These are phyloP conservation scores for Ichneumoninae sp. DNA, from an alignment of 2,888 invertebrate genomes.

Conservation along the genomic window DNA sequence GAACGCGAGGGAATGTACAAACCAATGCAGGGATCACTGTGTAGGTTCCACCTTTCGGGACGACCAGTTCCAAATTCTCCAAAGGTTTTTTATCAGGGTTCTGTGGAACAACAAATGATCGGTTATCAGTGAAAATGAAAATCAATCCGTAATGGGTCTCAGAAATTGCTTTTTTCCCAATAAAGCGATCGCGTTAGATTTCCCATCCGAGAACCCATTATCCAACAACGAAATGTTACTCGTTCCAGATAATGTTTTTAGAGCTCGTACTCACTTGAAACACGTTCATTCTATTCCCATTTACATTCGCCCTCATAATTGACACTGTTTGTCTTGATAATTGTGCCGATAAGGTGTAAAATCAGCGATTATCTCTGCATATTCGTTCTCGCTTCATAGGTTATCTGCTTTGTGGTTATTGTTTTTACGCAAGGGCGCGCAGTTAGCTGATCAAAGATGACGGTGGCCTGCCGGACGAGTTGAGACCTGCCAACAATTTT, in stretches of 20 bases:
- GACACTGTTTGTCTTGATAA: background rate
- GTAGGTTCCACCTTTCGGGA: constrained; percentile 85
- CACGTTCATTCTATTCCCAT: constrained; percentile 18
- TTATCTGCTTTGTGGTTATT: background rate
- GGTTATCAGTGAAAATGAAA: background rate
- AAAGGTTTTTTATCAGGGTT: constrained; percentile 79
- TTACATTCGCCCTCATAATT: constrained; percentile 34
- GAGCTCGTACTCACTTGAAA: constrained; percentile 33
- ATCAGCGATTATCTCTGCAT: background rate
- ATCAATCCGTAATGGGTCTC: background rate
- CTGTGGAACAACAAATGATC: constrained; percentile 66
- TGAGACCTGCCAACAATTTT: background rate
- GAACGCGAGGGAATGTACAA: constrained; percentile 29
- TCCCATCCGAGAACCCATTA: background rate
- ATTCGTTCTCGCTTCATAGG: background rate
- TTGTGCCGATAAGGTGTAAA: background rate
- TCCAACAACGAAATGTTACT: background rate
- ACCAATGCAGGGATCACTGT: constrained; percentile 88
- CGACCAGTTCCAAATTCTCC: constrained; percentile 82
- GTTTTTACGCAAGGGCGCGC: background rate
- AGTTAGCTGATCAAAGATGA: background rate
- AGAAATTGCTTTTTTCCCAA: background rate
- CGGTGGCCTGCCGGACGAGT: background rate
- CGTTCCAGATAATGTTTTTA: background rate
- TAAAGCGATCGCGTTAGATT: background rate